A percentile compares a stretch with the other conserved stretches of the same genome.
Conservation (phyloP, 1,140 invertebrate genomes). For the Apis dorsata region DNA sequence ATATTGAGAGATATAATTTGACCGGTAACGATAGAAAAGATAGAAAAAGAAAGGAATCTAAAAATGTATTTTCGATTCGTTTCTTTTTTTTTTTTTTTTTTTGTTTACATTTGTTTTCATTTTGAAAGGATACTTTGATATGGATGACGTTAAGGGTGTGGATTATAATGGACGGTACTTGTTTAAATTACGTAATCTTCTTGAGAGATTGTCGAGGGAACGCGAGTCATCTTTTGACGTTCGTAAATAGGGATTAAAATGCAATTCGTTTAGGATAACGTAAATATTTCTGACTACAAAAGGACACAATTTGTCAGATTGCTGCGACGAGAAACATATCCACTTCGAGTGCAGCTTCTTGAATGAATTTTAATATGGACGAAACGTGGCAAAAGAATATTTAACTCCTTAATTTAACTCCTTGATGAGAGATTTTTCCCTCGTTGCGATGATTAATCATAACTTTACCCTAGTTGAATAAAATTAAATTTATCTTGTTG, state of each 20-base stretch:
- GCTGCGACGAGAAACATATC: neutral
- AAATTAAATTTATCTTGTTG: no score
- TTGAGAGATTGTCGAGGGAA: constrained; percentile 60
- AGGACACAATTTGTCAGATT: neutral
- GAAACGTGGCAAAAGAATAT: neutral
- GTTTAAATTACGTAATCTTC: constrained; percentile 70
- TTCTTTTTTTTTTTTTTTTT: no score
- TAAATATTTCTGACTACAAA: constrained; percentile 15
- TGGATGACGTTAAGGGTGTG: neutral
- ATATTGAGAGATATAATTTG: no score
- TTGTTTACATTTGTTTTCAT: no score
- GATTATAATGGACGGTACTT: neutral
- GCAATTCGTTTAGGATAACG: constrained; percentile 51
- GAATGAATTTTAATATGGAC: neutral
- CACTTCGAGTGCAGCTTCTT: neutral
- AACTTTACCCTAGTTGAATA: no score
- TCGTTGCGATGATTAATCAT: no score
- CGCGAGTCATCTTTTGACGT: constrained; percentile 29
- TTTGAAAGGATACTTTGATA: no score
- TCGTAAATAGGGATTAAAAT: constrained; percentile 42
- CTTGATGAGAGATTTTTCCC: no score
- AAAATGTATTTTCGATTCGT: no score
- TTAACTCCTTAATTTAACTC: no score
- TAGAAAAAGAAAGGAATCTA: no score
- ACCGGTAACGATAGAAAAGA: no score